Evolutionary conservation across 2,113 vertebrate species (phyloP), one percentile per base, ranked within the genome.

Genomic region (Prietella phreatophila): DNA sequence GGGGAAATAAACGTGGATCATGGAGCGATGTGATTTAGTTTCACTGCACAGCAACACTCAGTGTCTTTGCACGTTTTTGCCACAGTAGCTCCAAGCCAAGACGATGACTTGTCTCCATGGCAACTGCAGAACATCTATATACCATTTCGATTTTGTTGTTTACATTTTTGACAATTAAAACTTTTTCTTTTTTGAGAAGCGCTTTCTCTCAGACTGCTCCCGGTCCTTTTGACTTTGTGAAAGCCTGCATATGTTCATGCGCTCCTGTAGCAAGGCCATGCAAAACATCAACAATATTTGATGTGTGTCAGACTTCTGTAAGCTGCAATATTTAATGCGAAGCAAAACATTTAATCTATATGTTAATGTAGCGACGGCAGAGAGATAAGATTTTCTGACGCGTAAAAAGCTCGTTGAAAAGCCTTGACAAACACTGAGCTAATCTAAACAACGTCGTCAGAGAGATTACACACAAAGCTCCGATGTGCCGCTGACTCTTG

Each of bases 301-400:
- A 78, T 82, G 71, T 47, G 39, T 17, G 60, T 55, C 14, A 47
- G 67, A 63, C 42, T 53, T 67, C n/a, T 67, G 55, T 76, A 60
- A 76, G 39, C n/a, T 55, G 42, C 22, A 5, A 78, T 36, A 75
- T 67, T 78, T 55, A 81, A 90, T 67, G 55, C 30, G 33, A 65
- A 76, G 58, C 56, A 86, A 87, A 85, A 60, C 69, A 85, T 87
- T 90, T 88, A 88, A 88, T 88, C 89, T 88, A 88, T 87, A 86
- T 90, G 87, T 90, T 90, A 89, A 88, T 86, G 55, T 14, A 75
- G 58, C 8, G 13, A 30, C 47, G 17, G 47, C 6, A 27, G 19
- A 50, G 50, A 61, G 76, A 87, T 82, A 55, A 60, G 53, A 76
- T n/a, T 42, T 76, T 69, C 30, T 27, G 61, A 20, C 55, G 5